phyloP scores from a whole-genome alignment of 2,113 vertebrate genomes.

The Phaetusa simplex region DNA sequence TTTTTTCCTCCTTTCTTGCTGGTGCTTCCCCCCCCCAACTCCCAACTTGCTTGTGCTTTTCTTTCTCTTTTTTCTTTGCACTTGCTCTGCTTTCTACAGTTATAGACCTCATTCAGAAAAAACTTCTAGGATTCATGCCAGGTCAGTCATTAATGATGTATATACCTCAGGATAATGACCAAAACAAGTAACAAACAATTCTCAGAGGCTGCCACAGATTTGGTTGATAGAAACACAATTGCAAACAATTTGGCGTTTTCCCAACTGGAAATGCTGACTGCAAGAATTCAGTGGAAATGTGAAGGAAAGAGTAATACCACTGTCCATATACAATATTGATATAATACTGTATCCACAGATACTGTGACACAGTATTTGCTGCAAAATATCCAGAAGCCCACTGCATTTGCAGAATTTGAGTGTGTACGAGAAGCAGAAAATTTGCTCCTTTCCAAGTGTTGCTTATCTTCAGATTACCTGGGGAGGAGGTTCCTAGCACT shows the following conservation, averaged over 20 bases:
- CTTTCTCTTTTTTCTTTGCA: background rate
- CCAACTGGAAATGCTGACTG: background rate
- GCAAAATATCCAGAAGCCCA: background rate
- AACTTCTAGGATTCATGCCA: background rate
- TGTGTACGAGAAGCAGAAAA: background rate
- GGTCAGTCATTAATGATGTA: background rate
- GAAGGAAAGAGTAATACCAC: background rate
- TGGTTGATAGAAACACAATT: background rate
- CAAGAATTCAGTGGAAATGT: background rate
- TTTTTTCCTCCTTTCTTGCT: background rate
- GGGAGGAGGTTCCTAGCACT: background rate
- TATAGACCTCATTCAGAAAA: background rate
- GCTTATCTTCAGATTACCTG: background rate
- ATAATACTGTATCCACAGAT: background rate
- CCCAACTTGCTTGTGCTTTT: background rate
- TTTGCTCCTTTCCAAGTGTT: background rate
- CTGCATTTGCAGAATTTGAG: background rate
- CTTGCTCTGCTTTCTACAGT: background rate
- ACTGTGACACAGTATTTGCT: background rate
- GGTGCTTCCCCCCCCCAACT: background rate
- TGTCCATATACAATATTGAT: background rate
- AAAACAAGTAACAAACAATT: background rate
- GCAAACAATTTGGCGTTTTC: background rate
- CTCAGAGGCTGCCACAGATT: background rate
- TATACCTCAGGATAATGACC: background rate